Percentiles rank a stretch among this genome's conserved stretches.
These are phyloP conservation scores for Drosophila mimetica DNA, from an alignment of 2,888 invertebrate species.

Conservation along the genomic window DNA sequence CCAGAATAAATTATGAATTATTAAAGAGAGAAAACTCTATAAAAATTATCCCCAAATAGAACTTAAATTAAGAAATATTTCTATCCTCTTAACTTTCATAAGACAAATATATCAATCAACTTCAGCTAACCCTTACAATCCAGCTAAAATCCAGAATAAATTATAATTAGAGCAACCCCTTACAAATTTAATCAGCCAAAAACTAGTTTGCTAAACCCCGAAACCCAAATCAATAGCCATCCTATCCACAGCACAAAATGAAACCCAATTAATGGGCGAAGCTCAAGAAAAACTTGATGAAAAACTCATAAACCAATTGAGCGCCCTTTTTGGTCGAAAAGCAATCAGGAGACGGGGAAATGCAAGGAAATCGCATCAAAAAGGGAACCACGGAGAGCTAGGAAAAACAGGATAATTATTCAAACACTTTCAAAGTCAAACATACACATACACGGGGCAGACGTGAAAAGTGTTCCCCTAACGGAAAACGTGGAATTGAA, in stretches of 20 bases:
- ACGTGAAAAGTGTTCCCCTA: constrained; percentile 27
- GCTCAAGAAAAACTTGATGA: constrained; percentile 19
- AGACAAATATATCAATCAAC: constrained; percentile 5
- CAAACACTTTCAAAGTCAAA: constrained; percentile 71
- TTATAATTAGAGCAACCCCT: constrained; percentile 8
- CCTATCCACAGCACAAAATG: background rate
- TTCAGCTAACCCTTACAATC: background rate
- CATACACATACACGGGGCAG: constrained; percentile 12
- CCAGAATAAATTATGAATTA: no score
- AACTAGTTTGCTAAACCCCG: constrained; percentile 10
- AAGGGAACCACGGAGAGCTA: background rate
- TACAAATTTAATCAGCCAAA: constrained; percentile 4
- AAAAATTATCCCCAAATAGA: no score
- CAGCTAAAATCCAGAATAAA: constrained; percentile 2
- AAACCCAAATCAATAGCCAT: constrained; percentile 10
- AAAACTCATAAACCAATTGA: constrained; percentile 44
- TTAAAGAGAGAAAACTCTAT: no score
- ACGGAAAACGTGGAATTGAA: constrained; percentile 35
- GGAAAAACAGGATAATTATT: constrained; percentile 68
- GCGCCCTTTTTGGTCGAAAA: constrained; percentile 8
- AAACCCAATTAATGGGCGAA: constrained; percentile 9
- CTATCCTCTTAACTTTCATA: background rate
- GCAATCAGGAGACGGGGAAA: constrained; percentile 10
- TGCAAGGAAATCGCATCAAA: constrained; percentile 15
- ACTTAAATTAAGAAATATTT: background rate